Conservation (phyloP, 2,113 vertebrate genomes). For the Phylloscopus trochiloides region DNA sequence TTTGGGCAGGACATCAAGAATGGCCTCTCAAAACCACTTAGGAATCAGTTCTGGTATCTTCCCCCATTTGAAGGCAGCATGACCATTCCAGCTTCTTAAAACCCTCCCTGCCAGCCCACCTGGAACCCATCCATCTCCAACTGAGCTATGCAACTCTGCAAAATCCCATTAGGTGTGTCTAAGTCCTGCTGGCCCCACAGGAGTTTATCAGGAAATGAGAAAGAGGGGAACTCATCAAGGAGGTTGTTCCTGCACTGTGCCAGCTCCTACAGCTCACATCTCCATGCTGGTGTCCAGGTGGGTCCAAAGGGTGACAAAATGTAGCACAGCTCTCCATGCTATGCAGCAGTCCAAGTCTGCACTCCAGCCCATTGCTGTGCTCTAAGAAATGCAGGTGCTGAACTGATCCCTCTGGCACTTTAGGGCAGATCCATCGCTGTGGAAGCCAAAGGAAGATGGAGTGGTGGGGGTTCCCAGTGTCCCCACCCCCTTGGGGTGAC, state of each 20-base stretch:
- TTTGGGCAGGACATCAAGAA: neutral
- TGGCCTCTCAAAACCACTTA: neutral
- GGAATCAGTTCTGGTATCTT: neutral
- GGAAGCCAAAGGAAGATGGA: neutral
- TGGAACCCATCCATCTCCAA: neutral
- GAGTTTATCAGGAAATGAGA: neutral
- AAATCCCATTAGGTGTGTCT: neutral
- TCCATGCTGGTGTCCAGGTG: neutral
- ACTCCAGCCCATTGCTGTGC: neutral
- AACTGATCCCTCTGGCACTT: neutral
- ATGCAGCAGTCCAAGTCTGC: neutral
- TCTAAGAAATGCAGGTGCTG: neutral
- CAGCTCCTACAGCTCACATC: neutral
- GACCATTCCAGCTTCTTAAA: neutral
- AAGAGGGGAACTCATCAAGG: neutral
- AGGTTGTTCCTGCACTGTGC: neutral
- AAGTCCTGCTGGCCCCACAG: neutral
- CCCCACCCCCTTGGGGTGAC: neutral
- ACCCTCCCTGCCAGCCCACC: neutral
- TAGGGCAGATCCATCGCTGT: neutral
- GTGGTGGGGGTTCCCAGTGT: neutral
- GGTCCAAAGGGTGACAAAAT: neutral
- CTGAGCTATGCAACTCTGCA: neutral
- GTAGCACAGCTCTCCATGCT: neutral
- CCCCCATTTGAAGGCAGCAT: neutral